A percentile compares a stretch with the other conserved stretches of the same genome.
These are phyloP conservation scores for Magallana nippona DNA, from an alignment of 2,888 invertebrate species.

Conservation along the genomic window DNA sequence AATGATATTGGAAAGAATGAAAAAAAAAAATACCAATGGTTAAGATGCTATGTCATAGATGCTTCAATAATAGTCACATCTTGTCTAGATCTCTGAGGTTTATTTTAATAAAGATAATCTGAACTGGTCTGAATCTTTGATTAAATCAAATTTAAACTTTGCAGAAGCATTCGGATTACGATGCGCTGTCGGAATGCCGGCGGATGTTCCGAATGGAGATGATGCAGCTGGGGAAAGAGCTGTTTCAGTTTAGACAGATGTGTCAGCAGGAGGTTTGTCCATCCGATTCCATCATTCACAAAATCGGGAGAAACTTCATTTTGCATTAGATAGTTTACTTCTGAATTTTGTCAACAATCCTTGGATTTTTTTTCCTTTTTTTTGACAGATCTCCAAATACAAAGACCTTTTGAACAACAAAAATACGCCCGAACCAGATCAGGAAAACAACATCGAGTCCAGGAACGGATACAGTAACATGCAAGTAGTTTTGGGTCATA, in stretches of 20 bases:
- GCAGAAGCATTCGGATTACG: conserved; percentile 31
- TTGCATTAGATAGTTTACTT: too few relatives aligned
- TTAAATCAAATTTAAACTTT: neutral
- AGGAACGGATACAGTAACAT: conserved; percentile 14
- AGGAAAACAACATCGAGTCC: conserved; percentile 18
- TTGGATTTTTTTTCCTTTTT: neutral
- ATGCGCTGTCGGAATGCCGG: conserved; percentile 58
- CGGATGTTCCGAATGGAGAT: conserved; percentile 62
- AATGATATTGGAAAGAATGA: too few relatives aligned
- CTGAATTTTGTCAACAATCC: too few relatives aligned
- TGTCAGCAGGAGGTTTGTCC: conserved; percentile 60
- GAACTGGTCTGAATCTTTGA: neutral
- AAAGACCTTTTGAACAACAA: conserved; percentile 29
- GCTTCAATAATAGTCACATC: too few relatives aligned
- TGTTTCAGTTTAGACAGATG: conserved; percentile 58
- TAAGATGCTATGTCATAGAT: too few relatives aligned
- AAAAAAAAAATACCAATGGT: too few relatives aligned
- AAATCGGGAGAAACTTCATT: too few relatives aligned
- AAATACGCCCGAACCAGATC: neutral
- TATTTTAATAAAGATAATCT: neutral
- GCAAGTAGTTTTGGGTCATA: neutral
- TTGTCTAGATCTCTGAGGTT: too few relatives aligned
- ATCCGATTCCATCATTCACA: too few relatives aligned
- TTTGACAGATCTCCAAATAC: conserved; percentile 40
- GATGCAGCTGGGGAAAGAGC: conserved; percentile 57